Conservation (phyloP, 2,888 invertebrate genomes). For the Pyrochroa serraticornis region DNA sequence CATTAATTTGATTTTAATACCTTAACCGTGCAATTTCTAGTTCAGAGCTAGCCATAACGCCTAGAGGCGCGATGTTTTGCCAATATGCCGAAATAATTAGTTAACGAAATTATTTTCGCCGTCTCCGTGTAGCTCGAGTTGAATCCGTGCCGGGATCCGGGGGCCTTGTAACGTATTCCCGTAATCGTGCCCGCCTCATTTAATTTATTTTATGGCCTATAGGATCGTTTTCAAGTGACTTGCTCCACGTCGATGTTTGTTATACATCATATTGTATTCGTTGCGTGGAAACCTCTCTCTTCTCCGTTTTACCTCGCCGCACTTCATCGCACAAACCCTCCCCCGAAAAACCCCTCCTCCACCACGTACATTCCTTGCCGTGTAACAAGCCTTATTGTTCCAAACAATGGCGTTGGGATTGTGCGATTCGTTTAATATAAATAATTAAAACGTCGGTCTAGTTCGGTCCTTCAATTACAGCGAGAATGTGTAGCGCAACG, state of each 20-base stretch:
- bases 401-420: conserved; percentile 10
- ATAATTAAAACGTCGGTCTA: conserved; percentile 11
- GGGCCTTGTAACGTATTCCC: conserved; percentile 10
- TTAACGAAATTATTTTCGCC: no score
- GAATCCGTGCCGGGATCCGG: no score
- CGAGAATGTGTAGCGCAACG: background rate
- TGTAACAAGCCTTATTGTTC: conserved; percentile 15
- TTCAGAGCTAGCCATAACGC: no score
- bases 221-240: conserved; percentile 17
- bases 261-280: conserved; percentile 20
- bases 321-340: conserved; percentile 4
- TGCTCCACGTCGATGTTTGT: conserved; percentile 15
- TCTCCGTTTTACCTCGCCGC: conserved; percentile 2
- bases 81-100: no score
- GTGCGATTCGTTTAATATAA: conserved; percentile 7
- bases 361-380: no score
- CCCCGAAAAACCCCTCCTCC: background rate
- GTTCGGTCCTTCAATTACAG: conserved; percentile 8
- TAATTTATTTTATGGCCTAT: conserved; percentile 21
- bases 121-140: no score
- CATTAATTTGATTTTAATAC: no score
- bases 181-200: conserved; percentile 13
- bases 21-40: no score
- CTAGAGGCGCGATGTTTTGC: no score
- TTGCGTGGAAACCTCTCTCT: conserved; percentile 14